Evolutionary conservation across 2,797 vertebrate species (phyloP).

Genomic region (Macropus fuliginosus): DNA sequence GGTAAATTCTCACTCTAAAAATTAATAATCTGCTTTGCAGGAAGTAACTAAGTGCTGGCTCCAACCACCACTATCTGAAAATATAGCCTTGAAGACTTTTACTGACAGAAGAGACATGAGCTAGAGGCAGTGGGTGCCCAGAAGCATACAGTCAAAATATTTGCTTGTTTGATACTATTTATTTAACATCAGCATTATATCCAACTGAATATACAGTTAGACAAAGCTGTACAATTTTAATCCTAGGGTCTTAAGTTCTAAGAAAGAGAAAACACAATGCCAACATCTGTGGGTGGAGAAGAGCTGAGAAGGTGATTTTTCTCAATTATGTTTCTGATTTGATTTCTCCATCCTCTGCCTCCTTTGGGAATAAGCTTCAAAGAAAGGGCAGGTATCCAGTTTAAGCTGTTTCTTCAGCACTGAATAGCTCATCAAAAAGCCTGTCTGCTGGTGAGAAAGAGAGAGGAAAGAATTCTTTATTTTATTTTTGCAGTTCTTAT

Average conservation of each 20-base stretch:
- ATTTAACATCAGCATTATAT: background rate
- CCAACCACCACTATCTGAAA: background rate
- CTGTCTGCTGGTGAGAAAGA: background rate
- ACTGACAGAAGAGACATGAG: background rate
- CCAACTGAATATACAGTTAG: background rate
- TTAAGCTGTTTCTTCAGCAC: background rate
- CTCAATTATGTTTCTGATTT: background rate
- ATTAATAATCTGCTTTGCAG: background rate
- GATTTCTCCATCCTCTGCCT: conserved; percentile 3
- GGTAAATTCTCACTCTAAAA: background rate
- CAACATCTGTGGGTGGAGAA: background rate
- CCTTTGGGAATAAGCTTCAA: background rate
- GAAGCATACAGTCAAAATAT: background rate
- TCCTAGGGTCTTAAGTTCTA: background rate
- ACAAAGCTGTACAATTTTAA: background rate
- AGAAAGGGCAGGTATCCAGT: background rate
- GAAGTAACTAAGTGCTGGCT: background rate
- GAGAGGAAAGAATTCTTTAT: background rate
- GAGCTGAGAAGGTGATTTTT: background rate
- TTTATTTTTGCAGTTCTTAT: conserved; percentile 44
- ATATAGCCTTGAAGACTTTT: background rate
- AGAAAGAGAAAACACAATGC: background rate
- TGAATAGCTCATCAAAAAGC: background rate
- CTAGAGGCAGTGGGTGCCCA: background rate
- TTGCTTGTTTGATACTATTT: background rate